A percentile compares a stretch with the other conserved stretches of the same genome.
phyloP scores from a whole-genome alignment of 2,797 vertebrate species.

The Centroberyx gerrardi region DNA sequence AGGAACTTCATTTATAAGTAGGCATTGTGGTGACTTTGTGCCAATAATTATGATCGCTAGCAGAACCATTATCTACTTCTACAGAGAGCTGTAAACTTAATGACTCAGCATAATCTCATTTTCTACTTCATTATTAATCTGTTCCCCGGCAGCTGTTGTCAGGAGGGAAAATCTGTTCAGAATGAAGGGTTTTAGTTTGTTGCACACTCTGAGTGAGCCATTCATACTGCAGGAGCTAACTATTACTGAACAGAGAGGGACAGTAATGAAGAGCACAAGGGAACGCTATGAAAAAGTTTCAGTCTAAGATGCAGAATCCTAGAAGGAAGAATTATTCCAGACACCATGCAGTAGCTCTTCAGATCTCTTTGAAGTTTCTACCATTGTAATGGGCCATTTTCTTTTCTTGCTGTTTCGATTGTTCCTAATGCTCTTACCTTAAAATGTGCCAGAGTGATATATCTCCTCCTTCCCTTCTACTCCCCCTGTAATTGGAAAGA shows the following conservation, averaged over 20 bases:
- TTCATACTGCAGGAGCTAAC: neutral
- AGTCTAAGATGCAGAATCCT: too few relatives aligned
- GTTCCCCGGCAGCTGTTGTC: conserved; percentile 66
- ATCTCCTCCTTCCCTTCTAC: neutral
- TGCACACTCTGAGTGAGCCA: conserved; percentile 37
- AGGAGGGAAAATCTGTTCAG: conserved; percentile 49
- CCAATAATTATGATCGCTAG: conserved; percentile 59
- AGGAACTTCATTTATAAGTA: conserved; percentile 53
- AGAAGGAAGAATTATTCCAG: too few relatives aligned
- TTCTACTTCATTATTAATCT: conserved; percentile 79
- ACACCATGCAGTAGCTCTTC: too few relatives aligned
- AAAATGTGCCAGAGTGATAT: neutral
- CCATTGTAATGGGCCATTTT: too few relatives aligned
- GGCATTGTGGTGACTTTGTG: conserved; percentile 55
- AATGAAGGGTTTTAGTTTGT: conserved; percentile 55
- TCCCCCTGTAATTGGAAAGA: conserved; percentile 6
- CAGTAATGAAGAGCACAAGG: neutral
- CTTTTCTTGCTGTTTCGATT: too few relatives aligned
- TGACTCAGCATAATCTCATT: conserved; percentile 72
- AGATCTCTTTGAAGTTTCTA: too few relatives aligned
- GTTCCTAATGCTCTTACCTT: neutral
- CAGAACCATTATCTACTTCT: conserved; percentile 69
- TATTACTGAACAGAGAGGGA: conserved; percentile 15
- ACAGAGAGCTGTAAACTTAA: conserved; percentile 74
- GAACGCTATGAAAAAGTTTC: neutral